A percentile compares a stretch with the other conserved stretches of the same genome.
Conservation (phyloP, 2,888 invertebrate genomes). For the Lithophane semibrunnea region DNA sequence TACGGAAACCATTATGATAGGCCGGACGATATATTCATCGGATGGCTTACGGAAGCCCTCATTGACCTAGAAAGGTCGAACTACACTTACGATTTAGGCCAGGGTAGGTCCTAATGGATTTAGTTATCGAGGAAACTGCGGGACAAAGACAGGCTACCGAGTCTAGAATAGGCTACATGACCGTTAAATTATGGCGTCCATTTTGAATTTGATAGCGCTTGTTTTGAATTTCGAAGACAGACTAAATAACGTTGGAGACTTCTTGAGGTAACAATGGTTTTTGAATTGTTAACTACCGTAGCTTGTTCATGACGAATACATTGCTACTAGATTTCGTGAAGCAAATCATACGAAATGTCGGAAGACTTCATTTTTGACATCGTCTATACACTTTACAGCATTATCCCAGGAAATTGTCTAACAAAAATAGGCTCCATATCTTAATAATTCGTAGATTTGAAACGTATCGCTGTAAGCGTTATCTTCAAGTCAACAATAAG, state of each 20-base stretch:
- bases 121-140: slow-evolving; percentile 52
- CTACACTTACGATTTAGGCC: slow-evolving; percentile 61
- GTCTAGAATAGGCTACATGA: slow-evolving; percentile 28
- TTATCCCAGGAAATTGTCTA: not conserved
- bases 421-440: slow-evolving; percentile 1
- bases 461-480: slow-evolving; percentile 8
- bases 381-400: not conserved
- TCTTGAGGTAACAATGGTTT: not conserved
- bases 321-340: not conserved
- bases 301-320: not conserved
- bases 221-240: slow-evolving; percentile 30
- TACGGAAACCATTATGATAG: slow-evolving; percentile 41
- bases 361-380: not conserved
- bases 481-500: slow-evolving; percentile 50
- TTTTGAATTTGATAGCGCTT: slow-evolving; percentile 13
- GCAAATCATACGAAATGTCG: not conserved
- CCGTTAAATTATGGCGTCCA: slow-evolving; percentile 38
- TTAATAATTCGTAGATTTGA: slow-evolving; percentile 5
- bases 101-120: slow-evolving; percentile 61
- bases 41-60: slow-evolving; percentile 54
- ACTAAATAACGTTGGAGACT: not conserved
- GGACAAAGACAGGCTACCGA: slow-evolving; percentile 32
- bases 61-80: slow-evolving; percentile 64
- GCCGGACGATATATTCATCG: slow-evolving; percentile 47
- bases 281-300: not conserved